These are phyloP conservation scores for Hipposideros armiger DNA, from an alignment of 2,113 vertebrate genomes.

Conservation along the genomic window DNA sequence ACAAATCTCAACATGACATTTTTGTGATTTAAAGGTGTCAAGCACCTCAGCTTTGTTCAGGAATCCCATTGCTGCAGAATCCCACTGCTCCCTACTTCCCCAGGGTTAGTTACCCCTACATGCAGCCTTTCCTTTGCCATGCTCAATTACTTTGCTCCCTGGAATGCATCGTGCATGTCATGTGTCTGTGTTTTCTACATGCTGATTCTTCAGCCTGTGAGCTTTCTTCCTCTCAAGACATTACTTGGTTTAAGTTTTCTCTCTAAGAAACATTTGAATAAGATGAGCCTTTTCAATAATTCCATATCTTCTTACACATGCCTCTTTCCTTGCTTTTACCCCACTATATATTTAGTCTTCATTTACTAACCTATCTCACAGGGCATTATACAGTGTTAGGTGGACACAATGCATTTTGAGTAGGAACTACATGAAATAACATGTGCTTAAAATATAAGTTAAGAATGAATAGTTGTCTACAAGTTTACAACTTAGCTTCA, in stretches of 20 bases:
- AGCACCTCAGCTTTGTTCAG: neutral
- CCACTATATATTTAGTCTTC: neutral
- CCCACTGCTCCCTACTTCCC: neutral
- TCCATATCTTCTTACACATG: neutral
- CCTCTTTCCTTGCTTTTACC: neutral
- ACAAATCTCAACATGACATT: neutral
- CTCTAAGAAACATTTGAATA: neutral
- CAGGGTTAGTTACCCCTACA: neutral
- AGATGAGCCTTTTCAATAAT: neutral
- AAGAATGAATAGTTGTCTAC: neutral
- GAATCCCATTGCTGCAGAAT: neutral
- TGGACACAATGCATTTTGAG: neutral
- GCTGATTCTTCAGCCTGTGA: neutral
- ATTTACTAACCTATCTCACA: neutral
- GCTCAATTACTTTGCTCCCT: neutral
- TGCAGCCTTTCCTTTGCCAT: accelerated
- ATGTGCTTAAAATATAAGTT: neutral
- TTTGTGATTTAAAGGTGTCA: neutral
- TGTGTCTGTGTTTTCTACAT: neutral
- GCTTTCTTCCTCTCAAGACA: constrained; percentile 12
- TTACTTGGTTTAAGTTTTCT: constrained; percentile 51
- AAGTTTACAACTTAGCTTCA: constrained; percentile 9
- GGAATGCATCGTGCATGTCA: neutral
- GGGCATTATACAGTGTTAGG: neutral
- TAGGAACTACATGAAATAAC: neutral